Percentiles rank a stretch among this genome's conserved stretches.
Conservation (phyloP, 1,140 invertebrate species). For the Oncopodura yosiiana region DNA sequence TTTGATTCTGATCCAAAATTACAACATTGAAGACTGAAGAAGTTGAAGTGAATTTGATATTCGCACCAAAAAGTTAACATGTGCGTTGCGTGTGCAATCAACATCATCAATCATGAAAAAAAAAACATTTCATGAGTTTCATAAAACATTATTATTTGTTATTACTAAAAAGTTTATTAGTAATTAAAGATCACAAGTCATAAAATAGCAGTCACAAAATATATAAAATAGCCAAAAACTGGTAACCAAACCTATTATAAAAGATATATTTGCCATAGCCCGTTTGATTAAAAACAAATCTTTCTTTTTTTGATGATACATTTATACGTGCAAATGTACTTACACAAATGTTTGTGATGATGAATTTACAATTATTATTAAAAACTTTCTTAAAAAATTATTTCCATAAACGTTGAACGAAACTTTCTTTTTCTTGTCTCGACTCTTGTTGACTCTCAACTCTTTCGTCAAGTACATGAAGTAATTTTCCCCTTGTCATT, state of each 20-base stretch:
- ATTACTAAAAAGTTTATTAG: too few relatives aligned
- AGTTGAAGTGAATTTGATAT: too few relatives aligned
- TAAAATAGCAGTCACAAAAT: too few relatives aligned
- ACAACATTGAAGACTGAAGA: too few relatives aligned
- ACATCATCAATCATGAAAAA: too few relatives aligned
- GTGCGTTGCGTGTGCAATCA: too few relatives aligned
- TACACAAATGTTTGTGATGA: background rate
- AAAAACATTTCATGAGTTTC: too few relatives aligned
- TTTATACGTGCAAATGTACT: background rate
- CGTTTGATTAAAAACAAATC: background rate
- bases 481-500: conserved; percentile 88
- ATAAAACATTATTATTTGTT: too few relatives aligned
- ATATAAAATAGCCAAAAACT: too few relatives aligned
- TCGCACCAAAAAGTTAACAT: too few relatives aligned
- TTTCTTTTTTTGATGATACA: background rate
- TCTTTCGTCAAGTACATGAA: conserved; percentile 62
- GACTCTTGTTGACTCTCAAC: conserved; percentile 12
- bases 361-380: background rate
- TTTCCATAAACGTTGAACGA: conserved; percentile 27
- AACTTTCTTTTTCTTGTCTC: conserved; percentile 15
- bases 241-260: background rate
- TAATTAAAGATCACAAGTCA: too few relatives aligned
- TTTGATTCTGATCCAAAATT: too few relatives aligned
- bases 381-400: background rate
- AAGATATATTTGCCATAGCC: background rate